A percentile compares a stretch with the other conserved stretches of the same genome.
Conservation (phyloP, 1,140 invertebrate species). For the Zaprionus kolodkinae region DNA sequence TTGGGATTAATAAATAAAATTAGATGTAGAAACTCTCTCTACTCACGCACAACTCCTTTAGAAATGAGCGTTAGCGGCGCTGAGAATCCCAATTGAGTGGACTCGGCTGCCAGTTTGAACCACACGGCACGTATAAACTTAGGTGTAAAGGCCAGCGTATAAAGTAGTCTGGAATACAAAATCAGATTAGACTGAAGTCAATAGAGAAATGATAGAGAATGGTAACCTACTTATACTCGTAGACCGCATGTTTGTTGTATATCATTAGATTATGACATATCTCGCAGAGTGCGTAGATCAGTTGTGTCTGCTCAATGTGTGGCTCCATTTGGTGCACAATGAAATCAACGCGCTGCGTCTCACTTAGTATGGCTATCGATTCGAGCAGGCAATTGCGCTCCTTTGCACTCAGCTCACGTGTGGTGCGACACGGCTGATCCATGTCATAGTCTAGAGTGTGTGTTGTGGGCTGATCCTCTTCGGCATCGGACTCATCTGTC, state of each 20-base stretch:
- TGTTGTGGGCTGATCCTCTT: constrained; percentile 77
- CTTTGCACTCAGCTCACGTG: constrained; percentile 80
- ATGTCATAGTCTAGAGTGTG: constrained; percentile 58
- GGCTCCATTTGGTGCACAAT: constrained; percentile 87
- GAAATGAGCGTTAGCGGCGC: constrained; percentile 79
- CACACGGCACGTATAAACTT: constrained; percentile 93
- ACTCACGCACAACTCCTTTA: constrained; percentile 84
- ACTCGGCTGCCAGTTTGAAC: constrained; percentile 86
- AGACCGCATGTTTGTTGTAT: constrained; percentile 90
- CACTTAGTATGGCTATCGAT: constrained; percentile 88
- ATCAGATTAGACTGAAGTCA: neutral
- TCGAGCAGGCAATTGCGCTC: constrained; percentile 85
- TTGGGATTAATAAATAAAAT: neutral
- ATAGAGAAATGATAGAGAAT: neutral
- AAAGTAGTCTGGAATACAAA: constrained; percentile 88
- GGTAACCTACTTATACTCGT: constrained; percentile 87
- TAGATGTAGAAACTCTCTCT: neutral
- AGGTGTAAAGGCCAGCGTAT: constrained; percentile 93
- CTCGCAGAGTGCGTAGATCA: constrained; percentile 89
- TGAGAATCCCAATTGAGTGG: constrained; percentile 84
- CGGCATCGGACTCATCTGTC: constrained; percentile 85
- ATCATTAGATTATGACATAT: constrained; percentile 92
- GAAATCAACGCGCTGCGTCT: constrained; percentile 87
- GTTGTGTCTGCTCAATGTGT: constrained; percentile 85
- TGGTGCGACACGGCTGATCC: constrained; percentile 54